Evolutionary conservation across 1,140 invertebrate species (phyloP), one percentile per base, ranked within the genome.

Genomic region (Pogonognathellus flavescens): DNA sequence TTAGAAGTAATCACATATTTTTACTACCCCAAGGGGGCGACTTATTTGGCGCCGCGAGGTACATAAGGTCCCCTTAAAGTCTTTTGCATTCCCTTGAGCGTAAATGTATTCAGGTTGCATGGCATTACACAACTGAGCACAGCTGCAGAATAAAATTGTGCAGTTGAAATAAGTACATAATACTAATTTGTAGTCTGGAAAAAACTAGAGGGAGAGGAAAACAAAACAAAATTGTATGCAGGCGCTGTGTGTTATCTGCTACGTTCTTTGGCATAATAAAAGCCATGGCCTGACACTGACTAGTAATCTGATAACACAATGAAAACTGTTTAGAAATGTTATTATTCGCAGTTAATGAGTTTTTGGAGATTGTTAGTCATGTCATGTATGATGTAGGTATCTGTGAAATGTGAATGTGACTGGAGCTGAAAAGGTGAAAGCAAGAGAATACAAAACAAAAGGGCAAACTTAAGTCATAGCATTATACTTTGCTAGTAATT

Each of bases 251-350:
- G n/a, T n/a, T 60, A 1, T 60, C 59, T 60, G 0, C 18, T 10
- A 10, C 59, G 9, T 18, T 59, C 55, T 59, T 18, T 59, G 7
- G 59, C 11, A 10, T 22, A 14, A 20, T 66, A 25, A 25, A 25
- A 25, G 25, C 25, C 62, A 25, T 25, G 18, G 25, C 62, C 11
- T 66, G 25, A 66, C 62, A 66, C 22, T 25, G 62, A 66, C 62
- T 25, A 66, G 62, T 66, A 66, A 66, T 66, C 62, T 66, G 62
- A 66, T 66, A 66, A 66, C 62, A 60, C 20, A 25, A 66, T 25
- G 62, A 66, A 66, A 66, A 66, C 25, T 20, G 20, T 66, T 25
- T 66, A 14, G 62, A 31, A 66, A 66, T 66, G 62, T 66, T 66
- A 31, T 66, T 66, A 66, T 14, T 20, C 62, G 22, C 22, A 10